A percentile compares a stretch with the other conserved stretches of the same genome.
Conservation (phyloP, 2,888 invertebrate species). For the Crossocerus cetratus region DNA sequence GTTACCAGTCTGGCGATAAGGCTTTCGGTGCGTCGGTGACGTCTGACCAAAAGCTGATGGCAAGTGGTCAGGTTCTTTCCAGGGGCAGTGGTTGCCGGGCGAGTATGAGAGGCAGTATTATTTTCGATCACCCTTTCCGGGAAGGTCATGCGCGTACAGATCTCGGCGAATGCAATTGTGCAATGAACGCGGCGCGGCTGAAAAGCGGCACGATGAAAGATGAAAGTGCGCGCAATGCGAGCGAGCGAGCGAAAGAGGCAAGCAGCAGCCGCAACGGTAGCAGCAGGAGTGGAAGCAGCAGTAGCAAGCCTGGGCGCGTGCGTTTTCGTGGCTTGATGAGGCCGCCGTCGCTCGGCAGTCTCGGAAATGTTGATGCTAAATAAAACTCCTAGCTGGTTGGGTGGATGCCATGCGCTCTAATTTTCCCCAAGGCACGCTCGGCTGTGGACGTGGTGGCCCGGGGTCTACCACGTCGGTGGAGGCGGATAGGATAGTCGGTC, state of each 20-base stretch:
- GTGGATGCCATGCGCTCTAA: conserved; percentile 75
- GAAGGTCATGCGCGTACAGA: neutral
- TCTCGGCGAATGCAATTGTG: conserved; percentile 23
- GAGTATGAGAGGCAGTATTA: conserved; percentile 25
- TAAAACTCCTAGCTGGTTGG: conserved; percentile 75
- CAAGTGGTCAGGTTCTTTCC: neutral
- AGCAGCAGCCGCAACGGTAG: too few species aligned
- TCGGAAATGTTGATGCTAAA: conserved; percentile 74
- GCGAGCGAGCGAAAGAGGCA: too few species aligned
- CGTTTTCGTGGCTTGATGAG: conserved; percentile 19
- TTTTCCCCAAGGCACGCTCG: conserved; percentile 67
- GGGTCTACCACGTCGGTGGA: conserved; percentile 53
- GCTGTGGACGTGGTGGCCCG: conserved; percentile 54
- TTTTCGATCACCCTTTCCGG: conserved; percentile 30
- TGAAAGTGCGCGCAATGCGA: too few species aligned
- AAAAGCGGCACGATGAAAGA: neutral
- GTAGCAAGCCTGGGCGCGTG: conserved; percentile 17
- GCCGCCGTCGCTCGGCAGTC: conserved; percentile 42
- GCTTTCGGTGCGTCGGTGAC: conserved; percentile 14
- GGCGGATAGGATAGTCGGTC: conserved; percentile 41
- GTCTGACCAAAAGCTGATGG: neutral
- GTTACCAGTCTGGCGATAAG: conserved; percentile 37
- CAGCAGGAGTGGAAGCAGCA: too few species aligned
- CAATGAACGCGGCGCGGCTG: conserved; percentile 21
- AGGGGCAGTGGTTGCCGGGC: conserved; percentile 8